Evolutionary conservation across 2,888 invertebrate genomes (phyloP).

Genomic region (Lycocerus yunnanus): DNA sequence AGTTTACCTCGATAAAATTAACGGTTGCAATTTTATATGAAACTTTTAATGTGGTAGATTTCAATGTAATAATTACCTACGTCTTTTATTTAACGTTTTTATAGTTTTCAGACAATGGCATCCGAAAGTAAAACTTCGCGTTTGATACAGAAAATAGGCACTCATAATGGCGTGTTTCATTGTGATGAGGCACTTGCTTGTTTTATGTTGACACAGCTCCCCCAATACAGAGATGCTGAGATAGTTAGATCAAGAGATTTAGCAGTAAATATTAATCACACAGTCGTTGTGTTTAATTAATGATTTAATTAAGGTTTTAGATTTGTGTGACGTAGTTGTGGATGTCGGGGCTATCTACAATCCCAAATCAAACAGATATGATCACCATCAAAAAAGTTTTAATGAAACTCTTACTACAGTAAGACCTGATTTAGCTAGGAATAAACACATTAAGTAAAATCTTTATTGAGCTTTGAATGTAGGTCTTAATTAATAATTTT

Average conservation of each 20-base stretch:
- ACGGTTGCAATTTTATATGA: background rate
- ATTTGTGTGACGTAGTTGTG: constrained; percentile 89
- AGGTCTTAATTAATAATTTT: constrained; percentile 4
- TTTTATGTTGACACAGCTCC: constrained; percentile 82
- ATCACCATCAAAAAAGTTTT: constrained; percentile 92
- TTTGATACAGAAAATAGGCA: constrained; percentile 63
- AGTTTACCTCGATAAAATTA: background rate
- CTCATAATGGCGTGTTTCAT: constrained; percentile 85
- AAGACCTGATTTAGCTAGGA: constrained; percentile 63
- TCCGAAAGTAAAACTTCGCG: constrained; percentile 46
- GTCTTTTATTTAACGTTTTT: constrained; percentile 8
- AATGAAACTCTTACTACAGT: constrained; percentile 68
- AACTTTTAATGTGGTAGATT: background rate
- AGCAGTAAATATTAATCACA: constrained; percentile 48
- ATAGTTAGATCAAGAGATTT: constrained; percentile 73
- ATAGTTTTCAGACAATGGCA: constrained; percentile 51
- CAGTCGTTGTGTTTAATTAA: background rate
- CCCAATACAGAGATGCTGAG: constrained; percentile 78
- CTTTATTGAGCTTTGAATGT: background rate
- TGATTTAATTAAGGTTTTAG: constrained; percentile 58
- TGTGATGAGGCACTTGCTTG: constrained; percentile 96
- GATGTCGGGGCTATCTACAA: constrained; percentile 92
- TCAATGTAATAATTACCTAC: too few species aligned
- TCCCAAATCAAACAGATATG: constrained; percentile 76
- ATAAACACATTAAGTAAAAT: constrained; percentile 63